Evolutionary conservation across 1,140 invertebrate species (phyloP).

Genomic region (Pogonognathellus flavescens): DNA sequence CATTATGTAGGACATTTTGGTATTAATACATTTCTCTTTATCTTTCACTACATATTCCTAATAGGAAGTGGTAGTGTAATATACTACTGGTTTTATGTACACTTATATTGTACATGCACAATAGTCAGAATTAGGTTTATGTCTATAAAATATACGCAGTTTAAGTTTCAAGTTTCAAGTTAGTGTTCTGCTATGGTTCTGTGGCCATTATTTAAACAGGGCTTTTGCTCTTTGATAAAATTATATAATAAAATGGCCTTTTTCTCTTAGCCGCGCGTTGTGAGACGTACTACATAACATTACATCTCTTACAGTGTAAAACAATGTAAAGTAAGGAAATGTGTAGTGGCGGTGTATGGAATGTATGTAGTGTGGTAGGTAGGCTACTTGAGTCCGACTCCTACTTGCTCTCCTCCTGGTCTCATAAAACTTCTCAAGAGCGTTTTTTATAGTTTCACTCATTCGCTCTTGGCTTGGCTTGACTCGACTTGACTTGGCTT

Average conservation of each 20-base stretch:
- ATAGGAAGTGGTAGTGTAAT: too few species aligned
- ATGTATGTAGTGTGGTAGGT: conserved; percentile 42
- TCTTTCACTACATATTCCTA: too few species aligned
- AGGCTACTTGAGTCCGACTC: conserved; percentile 39
- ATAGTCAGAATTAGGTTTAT: neutral
- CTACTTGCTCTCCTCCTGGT: conserved; percentile 19
- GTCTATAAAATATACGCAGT: too few species aligned
- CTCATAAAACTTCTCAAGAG: conserved; percentile 58
- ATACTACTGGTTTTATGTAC: too few species aligned
- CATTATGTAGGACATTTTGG: neutral
- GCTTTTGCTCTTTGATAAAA: neutral
- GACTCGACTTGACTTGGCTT: conserved; percentile 39
- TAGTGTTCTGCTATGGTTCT: neutral
- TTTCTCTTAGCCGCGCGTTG: neutral
- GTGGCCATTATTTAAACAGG: neutral
- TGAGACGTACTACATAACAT: neutral
- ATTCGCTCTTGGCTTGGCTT: conserved; percentile 41
- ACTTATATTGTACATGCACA: neutral
- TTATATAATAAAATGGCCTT: neutral
- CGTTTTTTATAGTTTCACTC: conserved; percentile 61
- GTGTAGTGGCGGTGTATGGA: neutral
- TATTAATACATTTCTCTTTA: too few species aligned
- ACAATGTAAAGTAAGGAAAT: conserved; percentile 37
- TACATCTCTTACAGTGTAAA: conserved; percentile 1
- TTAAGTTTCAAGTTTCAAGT: too few species aligned